Evolutionary conservation across 2,113 vertebrate species (phyloP).

Genomic region (Eubucco bourcierii): DNA sequence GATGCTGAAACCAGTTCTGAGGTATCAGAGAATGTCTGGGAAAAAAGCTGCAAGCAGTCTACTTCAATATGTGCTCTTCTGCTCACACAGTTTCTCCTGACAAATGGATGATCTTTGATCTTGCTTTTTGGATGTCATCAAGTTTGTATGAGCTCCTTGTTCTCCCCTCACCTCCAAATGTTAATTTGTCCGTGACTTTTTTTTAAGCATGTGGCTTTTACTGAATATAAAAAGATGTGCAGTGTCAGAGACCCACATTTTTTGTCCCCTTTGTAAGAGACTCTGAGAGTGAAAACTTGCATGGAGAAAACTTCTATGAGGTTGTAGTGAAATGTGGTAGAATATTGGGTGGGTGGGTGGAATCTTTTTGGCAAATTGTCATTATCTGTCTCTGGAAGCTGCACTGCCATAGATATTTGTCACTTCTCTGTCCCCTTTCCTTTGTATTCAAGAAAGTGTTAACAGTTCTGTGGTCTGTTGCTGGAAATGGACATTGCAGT

Average conservation of each 20-base stretch:
- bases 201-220: neutral
- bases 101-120: neutral
- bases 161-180: neutral
- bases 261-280: neutral
- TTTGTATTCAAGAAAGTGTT: too few relatives aligned
- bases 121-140: neutral
- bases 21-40: neutral
- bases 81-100: rapidly evolving
- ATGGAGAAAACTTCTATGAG: neutral
- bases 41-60: neutral
- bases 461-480: too few relatives aligned
- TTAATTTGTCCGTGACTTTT: neutral
- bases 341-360: neutral
- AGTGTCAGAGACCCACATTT: neutral
- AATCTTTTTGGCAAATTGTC: neutral
- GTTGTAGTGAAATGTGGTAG: neutral
- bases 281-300: neutral
- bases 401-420: too few relatives aligned
- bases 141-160: neutral
- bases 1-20: neutral
- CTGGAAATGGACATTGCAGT: too few relatives aligned
- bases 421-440: too few relatives aligned
- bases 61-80: neutral
- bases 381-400: neutral
- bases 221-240: neutral